Conservation (phyloP, 2,797 vertebrate species). For the Phalloptychus januarius region DNA sequence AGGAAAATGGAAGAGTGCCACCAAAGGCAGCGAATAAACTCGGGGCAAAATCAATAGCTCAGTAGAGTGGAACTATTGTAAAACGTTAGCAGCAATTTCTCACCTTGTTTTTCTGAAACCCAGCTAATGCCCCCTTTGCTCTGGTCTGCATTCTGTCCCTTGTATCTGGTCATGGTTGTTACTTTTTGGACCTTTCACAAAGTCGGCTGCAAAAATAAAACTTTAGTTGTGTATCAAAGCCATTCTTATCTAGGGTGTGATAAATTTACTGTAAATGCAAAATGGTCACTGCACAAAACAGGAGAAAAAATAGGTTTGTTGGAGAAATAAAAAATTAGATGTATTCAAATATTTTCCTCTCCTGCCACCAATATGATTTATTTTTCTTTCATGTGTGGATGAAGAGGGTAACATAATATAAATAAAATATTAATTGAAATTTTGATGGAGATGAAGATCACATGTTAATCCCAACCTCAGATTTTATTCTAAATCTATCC, state of each 20-base stretch:
- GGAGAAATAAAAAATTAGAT: not conserved
- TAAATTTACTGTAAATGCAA: not conserved
- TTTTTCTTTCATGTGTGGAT: not conserved
- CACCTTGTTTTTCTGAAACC: slow-evolving; percentile 80
- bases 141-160: slow-evolving; percentile 67
- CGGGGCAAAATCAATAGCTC: slow-evolving; percentile 78
- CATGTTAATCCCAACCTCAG: not conserved
- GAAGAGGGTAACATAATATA: not conserved
- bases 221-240: not conserved
- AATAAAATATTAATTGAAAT: too few species aligned
- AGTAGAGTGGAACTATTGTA: slow-evolving; percentile 75
- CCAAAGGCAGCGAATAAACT: slow-evolving; percentile 44
- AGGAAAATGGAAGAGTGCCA: slow-evolving; percentile 67
- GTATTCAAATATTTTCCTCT: not conserved
- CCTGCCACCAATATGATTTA: too few species aligned
- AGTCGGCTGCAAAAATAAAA: slow-evolving; percentile 24
- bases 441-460: too few species aligned
- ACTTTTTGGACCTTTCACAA: slow-evolving; percentile 23
- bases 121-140: slow-evolving; percentile 72
- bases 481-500: not conserved
- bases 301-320: not conserved
- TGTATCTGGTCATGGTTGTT: slow-evolving; percentile 35
- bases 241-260: not conserved
- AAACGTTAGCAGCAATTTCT: slow-evolving; percentile 71
- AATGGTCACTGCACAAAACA: not conserved